Evolutionary conservation across 2,888 invertebrate genomes (phyloP).

Genomic region (Atherix ibis): DNA sequence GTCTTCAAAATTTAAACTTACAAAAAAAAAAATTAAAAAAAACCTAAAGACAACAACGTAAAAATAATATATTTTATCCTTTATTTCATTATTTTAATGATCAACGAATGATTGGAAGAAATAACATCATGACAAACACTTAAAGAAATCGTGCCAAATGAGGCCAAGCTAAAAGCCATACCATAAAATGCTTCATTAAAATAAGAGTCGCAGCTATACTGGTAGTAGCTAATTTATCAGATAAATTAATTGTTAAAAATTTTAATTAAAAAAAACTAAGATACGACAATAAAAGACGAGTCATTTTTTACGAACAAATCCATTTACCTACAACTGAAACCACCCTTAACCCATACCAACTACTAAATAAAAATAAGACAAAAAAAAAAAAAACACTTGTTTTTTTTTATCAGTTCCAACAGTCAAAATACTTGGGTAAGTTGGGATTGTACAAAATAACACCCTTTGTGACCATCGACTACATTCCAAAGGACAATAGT

Average conservation of each 20-base stretch:
- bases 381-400: not conserved
- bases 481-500: too few relatives aligned
- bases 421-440: not conserved
- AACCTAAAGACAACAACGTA: too few relatives aligned
- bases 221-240: conserved; percentile 12
- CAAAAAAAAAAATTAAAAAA: too few relatives aligned
- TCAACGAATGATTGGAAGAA: too few relatives aligned
- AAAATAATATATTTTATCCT: too few relatives aligned
- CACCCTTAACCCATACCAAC: not conserved
- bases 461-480: too few relatives aligned
- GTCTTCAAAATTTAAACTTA: too few relatives aligned
- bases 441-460: too few relatives aligned
- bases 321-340: not conserved
- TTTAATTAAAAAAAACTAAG: conserved; percentile 10
- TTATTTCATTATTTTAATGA: too few relatives aligned
- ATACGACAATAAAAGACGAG: conserved; percentile 6
- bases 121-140: too few relatives aligned
- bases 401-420: not conserved
- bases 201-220: conserved; percentile 9
- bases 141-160: not conserved
- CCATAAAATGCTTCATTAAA: conserved; percentile 11
- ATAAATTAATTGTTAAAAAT: conserved; percentile 12
- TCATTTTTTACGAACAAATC: conserved; percentile 3
- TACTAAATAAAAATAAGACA: too few relatives aligned
- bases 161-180: not conserved